Conservation (phyloP, 2,888 invertebrate species). For the Eustalomyia histrio region DNA sequence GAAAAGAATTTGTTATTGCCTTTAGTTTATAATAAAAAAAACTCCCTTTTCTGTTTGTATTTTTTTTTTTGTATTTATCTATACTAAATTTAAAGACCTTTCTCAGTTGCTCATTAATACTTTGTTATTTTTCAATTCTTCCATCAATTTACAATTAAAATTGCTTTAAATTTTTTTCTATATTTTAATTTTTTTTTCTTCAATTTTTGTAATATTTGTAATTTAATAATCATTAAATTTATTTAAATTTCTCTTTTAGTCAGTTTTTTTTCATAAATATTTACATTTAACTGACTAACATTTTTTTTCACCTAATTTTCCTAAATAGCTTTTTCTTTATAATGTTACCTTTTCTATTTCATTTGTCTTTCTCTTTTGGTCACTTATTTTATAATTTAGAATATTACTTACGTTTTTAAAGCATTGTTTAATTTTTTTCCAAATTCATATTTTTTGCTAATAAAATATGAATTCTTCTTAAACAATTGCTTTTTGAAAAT, state of each 20-base stretch:
- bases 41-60: constrained; percentile 16
- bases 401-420: constrained; percentile 64
- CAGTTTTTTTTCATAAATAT: constrained; percentile 1
- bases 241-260: constrained; percentile 1
- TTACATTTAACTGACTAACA: neutral
- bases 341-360: neutral
- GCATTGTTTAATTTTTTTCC: constrained; percentile 37
- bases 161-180: constrained; percentile 49
- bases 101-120: neutral
- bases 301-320: neutral
- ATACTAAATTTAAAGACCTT: neutral
- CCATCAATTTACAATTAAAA: constrained; percentile 64
- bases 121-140: constrained; percentile 36
- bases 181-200: constrained; percentile 14
- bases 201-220: constrained; percentile 16
- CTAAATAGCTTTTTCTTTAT: neutral
- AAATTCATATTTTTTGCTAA: neutral
- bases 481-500: constrained; percentile 63
- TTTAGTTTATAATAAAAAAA: neutral
- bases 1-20: constrained; percentile 17
- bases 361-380: constrained; percentile 26
- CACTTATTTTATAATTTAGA: constrained; percentile 66
- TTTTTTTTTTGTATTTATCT: too few species aligned
- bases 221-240: constrained; percentile 12
- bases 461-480: constrained; percentile 42